Evolutionary conservation across 2,797 vertebrate species (phyloP).

Genomic region (Poecilia wingei): DNA sequence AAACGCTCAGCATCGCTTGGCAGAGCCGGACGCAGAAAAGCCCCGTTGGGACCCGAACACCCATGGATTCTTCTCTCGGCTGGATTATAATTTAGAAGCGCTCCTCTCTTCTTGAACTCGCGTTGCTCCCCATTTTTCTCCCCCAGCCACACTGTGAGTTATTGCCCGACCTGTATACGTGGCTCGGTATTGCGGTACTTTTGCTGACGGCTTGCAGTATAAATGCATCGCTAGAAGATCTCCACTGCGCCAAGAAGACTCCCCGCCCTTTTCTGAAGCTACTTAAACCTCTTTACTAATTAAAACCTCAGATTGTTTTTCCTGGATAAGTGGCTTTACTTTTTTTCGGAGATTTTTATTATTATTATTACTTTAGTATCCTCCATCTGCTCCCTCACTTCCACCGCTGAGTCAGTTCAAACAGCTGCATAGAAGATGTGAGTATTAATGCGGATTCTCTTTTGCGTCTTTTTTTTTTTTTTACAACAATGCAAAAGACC

Average conservation of each 20-base stretch:
- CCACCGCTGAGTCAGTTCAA: conserved; percentile 70
- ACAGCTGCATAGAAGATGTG: conserved; percentile 83
- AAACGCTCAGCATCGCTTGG: conserved; percentile 46
- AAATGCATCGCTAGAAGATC: conserved; percentile 55
- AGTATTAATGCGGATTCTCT: conserved; percentile 78
- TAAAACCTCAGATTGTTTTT: conserved; percentile 27
- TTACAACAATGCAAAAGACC: not conserved
- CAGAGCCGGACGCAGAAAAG: conserved; percentile 38
- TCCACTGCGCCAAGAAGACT: conserved; percentile 62
- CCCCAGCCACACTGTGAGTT: conserved; percentile 44
- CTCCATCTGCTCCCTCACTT: conserved; percentile 53
- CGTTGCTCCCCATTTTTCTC: conserved; percentile 11
- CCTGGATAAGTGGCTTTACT: conserved; percentile 42
- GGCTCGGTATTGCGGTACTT: conserved; percentile 70
- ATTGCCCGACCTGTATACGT: conserved; percentile 33
- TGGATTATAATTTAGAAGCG: conserved; percentile 63
- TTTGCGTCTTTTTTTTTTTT: conserved; percentile 11
- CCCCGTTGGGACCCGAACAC: conserved; percentile 29
- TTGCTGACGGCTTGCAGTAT: conserved; percentile 59
- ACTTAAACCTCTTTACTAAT: conserved; percentile 38
- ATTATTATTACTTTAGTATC: conserved; percentile 48
- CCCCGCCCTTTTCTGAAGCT: conserved; percentile 23
- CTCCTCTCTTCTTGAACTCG: conserved; percentile 27
- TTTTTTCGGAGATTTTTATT: conserved; percentile 27
- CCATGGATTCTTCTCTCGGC: conserved; percentile 29